phyloP scores from a whole-genome alignment of 2,797 vertebrate species.

The Xiphophorus birchmanni region DNA sequence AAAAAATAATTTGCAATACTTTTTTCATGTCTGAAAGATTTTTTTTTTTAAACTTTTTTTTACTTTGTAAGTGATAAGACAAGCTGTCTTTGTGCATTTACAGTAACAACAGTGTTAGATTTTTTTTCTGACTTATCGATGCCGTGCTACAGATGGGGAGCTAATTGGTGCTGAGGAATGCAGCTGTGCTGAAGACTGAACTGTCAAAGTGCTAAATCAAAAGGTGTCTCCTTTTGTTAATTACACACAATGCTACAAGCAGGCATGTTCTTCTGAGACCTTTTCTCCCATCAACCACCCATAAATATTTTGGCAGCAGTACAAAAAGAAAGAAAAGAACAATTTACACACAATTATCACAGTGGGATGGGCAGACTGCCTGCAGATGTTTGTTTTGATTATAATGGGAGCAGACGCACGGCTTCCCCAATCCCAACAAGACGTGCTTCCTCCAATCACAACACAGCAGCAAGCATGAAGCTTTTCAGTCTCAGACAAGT shows the following conservation, averaged over 20 bases:
- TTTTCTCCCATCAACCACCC: conserved; percentile 58
- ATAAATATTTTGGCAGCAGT: conserved; percentile 77
- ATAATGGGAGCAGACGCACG: conserved; percentile 60
- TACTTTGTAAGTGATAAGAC: conserved; percentile 32
- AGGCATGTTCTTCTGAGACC: conserved; percentile 66
- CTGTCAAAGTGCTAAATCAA: conserved; percentile 76
- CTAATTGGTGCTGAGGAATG: conserved; percentile 75
- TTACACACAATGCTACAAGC: conserved; percentile 81
- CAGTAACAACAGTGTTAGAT: conserved; percentile 43
- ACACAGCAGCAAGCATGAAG: conserved; percentile 52
- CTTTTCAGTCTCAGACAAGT: neutral
- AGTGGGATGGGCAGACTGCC: conserved; percentile 71
- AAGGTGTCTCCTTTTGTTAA: conserved; percentile 82
- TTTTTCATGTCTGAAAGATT: neutral
- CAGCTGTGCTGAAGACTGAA: conserved; percentile 72
- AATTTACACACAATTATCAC: conserved; percentile 83
- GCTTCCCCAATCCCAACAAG: conserved; percentile 54
- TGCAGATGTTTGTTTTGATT: conserved; percentile 80
- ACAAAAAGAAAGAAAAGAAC: conserved; percentile 65
- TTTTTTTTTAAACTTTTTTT: conserved; percentile 15
- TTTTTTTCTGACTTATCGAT: conserved; percentile 25
- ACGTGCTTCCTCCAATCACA: conserved; percentile 60
- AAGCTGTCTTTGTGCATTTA: conserved; percentile 32
- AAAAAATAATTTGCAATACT: conserved; percentile 1
- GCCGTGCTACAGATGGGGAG: conserved; percentile 77